Evolutionary conservation across 1,140 invertebrate genomes (phyloP), one percentile per base, ranked within the genome.

Genomic region (Forficula auricularia): DNA sequence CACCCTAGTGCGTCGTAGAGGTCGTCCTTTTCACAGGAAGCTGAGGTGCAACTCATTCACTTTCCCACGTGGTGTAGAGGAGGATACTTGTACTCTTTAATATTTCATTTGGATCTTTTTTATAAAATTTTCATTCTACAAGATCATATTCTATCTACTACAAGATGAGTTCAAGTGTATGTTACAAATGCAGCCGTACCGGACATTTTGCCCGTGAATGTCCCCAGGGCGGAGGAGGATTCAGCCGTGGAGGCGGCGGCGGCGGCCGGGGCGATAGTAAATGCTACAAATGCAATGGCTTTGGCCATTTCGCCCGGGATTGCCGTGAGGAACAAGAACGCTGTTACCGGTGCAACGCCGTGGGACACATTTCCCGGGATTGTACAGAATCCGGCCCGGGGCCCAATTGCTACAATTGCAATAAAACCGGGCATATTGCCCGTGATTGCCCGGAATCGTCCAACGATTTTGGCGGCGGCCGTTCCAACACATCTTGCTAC

Each of bases 201-300:
- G 82, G 82, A 46, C 84, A 88, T 62, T 87, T 82, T 62, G 83
- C 83, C 55, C 70, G 84, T 49, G 82, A 87, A 60, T 88, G 84
- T 60, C 77, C 75, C 54, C 69, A 73, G 57, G 71, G 70, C 38
- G 73, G 74, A 44, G 67, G 58, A 53, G 65, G 61, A 45, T 64
- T 60, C 37, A 62, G 64, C 41, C 64, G 67, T 27, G 56, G 52
- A 40, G 62, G 66, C 39, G 73, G 72, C 47, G 70, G 73, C 34
- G 66, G 63, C 43, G 60, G 55, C 16, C 57, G 55, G 48, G 61
- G 64, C 40, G 64, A 76, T 50, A 44, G 43, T 22, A 85, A 85
- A 67, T 94, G 89, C 67, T 92, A 85, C 75, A 92, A 90, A 66
- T 96, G 89, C 66, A 92, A 92, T 65, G 73, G 83, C 61, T 77